Evolutionary conservation across 2,797 vertebrate species (phyloP), one percentile per base, ranked within the genome.

Genomic region (Lacerta agilis): DNA sequence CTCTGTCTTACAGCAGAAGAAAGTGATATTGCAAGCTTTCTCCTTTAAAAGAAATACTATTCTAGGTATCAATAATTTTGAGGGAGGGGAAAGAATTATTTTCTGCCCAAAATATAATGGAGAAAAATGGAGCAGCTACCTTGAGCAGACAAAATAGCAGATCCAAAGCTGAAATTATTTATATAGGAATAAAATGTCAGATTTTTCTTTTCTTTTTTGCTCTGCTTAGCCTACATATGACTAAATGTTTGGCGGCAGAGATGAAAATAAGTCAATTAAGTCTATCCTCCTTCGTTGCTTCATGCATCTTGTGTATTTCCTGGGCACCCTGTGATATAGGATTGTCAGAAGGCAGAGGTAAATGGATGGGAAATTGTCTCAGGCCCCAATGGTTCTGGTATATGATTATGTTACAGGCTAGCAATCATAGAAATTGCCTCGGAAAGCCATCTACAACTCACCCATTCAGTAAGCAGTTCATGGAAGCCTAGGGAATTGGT

Each of bases 371-470:
- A 88, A 93, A 90, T 90, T 88, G 79, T 91, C 90, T 91, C 93
- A 92, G 89, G 88, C 83, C 87, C 79, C 29, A 75, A 36, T 76
- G 78, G 7, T 83, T 86, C 71, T 91, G 76, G 67, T 87, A 79
- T 79, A 75, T 87, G 87, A 86, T 90, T 87, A 83, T 89, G 88
- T 88, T 87, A 84, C 87, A 91, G 89, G 41, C 77, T 88, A 89
- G 87, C 87, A 94, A 91, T 90, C 91, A 85, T 20, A 94, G 76
- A 88, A 95, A 94, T 93, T 92, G 78, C 83, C 91, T 91, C 78
- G 82, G 89, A 87, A 90, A 93, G 75, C 49, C 87, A n/a, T 58
- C 85, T 79, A 87, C 64, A 86, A 88, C 92, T 88, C 64, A 45
- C 33, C 86, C 89, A 41, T 90, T 90, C 92, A 83, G 71, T 0